These are phyloP conservation scores for Fragum fragum DNA, from an alignment of 2,888 invertebrate genomes.

Conservation along the genomic window DNA sequence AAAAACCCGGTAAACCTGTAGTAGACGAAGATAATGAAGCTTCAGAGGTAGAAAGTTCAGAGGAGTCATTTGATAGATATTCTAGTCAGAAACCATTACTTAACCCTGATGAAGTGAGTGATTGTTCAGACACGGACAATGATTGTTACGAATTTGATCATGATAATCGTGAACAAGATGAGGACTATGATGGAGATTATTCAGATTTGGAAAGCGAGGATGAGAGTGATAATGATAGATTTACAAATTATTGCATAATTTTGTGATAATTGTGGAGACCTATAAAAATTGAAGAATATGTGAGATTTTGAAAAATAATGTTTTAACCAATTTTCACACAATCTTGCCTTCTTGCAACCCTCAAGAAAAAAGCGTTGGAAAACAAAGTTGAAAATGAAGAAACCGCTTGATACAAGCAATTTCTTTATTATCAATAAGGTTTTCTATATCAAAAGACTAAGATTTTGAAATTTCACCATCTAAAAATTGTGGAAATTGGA, in stretches of 20 bases:
- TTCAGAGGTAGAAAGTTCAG: neutral
- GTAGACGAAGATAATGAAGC: neutral
- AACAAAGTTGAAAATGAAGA: no score
- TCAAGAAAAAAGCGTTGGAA: no score
- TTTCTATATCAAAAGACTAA: no score
- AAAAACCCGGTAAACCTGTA: neutral
- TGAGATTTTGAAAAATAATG: no score
- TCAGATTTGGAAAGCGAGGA: conserved; percentile 57
- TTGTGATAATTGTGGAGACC: conserved; percentile 31
- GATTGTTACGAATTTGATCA: neutral
- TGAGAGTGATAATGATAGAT: neutral
- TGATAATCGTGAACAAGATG: conserved; percentile 41
- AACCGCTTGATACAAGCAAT: no score
- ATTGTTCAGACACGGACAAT: neutral
- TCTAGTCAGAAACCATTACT: conserved; percentile 4
- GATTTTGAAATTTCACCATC: no score
- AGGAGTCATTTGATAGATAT: neutral
- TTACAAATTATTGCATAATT: conserved; percentile 30
- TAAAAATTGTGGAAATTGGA: no score
- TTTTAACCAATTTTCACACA: no score
- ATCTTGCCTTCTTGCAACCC: no score
- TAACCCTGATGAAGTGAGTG: neutral
- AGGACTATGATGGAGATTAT: conserved; percentile 58
- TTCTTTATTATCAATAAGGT: no score
- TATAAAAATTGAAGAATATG: no score